These are phyloP conservation scores for Asteroscopus sphinx DNA, from an alignment of 2,888 invertebrate species.

Conservation along the genomic window DNA sequence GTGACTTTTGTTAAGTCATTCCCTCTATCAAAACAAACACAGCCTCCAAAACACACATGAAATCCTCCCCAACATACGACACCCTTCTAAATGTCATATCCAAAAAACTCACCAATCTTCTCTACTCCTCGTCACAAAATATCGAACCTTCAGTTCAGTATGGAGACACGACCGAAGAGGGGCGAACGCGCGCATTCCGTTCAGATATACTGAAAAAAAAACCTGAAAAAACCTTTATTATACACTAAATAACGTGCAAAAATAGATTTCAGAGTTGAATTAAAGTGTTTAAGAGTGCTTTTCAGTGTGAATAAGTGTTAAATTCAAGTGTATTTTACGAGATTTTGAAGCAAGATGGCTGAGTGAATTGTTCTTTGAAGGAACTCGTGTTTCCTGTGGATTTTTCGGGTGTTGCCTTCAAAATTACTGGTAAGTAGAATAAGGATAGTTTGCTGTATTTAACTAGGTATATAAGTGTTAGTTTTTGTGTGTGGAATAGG, in stretches of 20 bases:
- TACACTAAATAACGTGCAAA: not conserved
- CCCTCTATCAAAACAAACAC: not conserved
- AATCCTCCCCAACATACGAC: not conserved
- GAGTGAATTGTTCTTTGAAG: constrained; percentile 3
- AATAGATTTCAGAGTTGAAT: not conserved
- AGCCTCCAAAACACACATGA: not conserved
- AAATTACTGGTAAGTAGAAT: constrained; percentile 10
- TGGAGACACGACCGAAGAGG: not conserved
- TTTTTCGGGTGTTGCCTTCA: constrained; percentile 36
- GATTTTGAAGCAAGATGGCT: constrained; percentile 35
- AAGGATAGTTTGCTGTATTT: too few relatives aligned
- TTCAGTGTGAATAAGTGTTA: not conserved
- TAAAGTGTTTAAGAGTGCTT: constrained; percentile 7
- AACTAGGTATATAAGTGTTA: too few relatives aligned
- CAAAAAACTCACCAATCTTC: not conserved
- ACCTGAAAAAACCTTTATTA: constrained; percentile 1
- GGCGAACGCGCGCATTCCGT: constrained; percentile 4
- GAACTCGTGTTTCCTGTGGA: constrained; percentile 10
- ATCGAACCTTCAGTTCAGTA: constrained; percentile 33
- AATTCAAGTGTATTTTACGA: not conserved
- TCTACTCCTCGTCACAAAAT: constrained; percentile 31
- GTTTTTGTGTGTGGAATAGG: too few relatives aligned
- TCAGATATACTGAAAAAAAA: constrained; percentile 7
- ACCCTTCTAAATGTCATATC: constrained; percentile 14
- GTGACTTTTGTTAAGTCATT: too few relatives aligned